Percentiles rank a stretch among this genome's conserved stretches.
phyloP scores from a whole-genome alignment of 2,797 vertebrate genomes.

The Sparidentex hasta region DNA sequence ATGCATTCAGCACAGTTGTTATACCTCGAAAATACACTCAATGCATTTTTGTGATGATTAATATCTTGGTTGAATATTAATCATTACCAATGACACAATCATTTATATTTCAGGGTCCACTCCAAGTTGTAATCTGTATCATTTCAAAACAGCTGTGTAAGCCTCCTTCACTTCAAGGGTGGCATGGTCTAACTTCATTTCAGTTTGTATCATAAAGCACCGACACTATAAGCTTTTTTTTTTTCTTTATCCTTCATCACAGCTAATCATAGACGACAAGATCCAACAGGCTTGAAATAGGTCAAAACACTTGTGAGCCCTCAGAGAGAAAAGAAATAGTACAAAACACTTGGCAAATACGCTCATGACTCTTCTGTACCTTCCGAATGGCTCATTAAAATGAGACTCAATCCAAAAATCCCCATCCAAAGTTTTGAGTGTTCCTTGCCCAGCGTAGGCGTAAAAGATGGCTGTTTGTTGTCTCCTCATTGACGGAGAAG shows the following conservation, averaged over 20 bases:
- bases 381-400: conserved; percentile 53
- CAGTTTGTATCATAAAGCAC: neutral
- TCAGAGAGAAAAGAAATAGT: neutral
- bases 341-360: conserved; percentile 12
- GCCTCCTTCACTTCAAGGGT: neutral
- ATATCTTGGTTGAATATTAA: too few relatives aligned
- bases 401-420: neutral
- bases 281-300: conserved; percentile 14
- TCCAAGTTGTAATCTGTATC: neutral
- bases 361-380: conserved; percentile 5
- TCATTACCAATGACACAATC: too few relatives aligned
- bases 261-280: neutral
- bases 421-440: conserved; percentile 34
- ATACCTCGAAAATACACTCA: too few relatives aligned
- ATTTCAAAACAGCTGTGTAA: neutral
- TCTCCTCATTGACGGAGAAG: conserved; percentile 36
- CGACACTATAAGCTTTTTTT: neutral
- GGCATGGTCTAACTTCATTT: neutral
- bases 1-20: too few relatives aligned
- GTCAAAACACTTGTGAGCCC: conserved; percentile 20
- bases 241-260: neutral
- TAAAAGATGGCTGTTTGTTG: conserved; percentile 27
- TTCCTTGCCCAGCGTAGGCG: conserved; percentile 24
- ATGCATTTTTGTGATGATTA: too few relatives aligned
- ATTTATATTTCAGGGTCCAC: too few relatives aligned